Base-by-base conservation (phyloP, 2,797 vertebrate genomes). In the Vespertilio murinus region DNA sequence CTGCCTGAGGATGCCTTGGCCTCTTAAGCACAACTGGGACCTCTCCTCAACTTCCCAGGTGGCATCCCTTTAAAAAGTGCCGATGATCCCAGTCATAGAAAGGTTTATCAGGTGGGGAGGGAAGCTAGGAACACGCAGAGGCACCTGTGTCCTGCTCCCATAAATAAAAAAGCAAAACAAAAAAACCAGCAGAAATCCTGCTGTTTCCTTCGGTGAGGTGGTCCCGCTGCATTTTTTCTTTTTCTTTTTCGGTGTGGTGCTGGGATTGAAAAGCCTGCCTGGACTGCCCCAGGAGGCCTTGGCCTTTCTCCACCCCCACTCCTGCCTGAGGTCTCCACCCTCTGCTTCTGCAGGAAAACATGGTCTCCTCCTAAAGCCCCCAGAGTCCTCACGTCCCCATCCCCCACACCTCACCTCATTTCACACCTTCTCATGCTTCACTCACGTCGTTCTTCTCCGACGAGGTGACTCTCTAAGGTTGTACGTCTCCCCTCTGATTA, bases 81-180 rank as follows among this genome's bases (percentile, higher is more conserved):
- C 74, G 61, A 45, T 17, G n/a, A 40, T 45, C 17, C 6, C 35
- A 56, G 52, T 14, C 14, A 25, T 40, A 56, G 69, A 23, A 52
- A 88, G 28, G 70, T 86, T 52, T 8, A 38, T 79, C 45, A n/a
- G 10, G 14, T 65, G 20, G 22, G 6, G 20, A 54, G 61, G 75
- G 80, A 33, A 23, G 20, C 38, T 81, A 16, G 2, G 71, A 18
- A 30, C 2, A 2, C 2, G 1, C 28, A 17, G 0, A 0, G 65
- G 11, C 30, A 7, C 23, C 40, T 70, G 12, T 1, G 61, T n/a
- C 6, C 10, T 82, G 6, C 5, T 17, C 11, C 28, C 20, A 25
- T n/a, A 47, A 90, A 40, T 28, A 10, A 40, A 73, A 73, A 5
- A 28, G 56, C 25, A 49, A 75, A 7, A 4, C 14, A 49, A 89